Percentiles rank a stretch among this genome's conserved stretches.
Evolutionary conservation across 2,888 invertebrate genomes (phyloP).

Genomic region (Orthosia incerta): DNA sequence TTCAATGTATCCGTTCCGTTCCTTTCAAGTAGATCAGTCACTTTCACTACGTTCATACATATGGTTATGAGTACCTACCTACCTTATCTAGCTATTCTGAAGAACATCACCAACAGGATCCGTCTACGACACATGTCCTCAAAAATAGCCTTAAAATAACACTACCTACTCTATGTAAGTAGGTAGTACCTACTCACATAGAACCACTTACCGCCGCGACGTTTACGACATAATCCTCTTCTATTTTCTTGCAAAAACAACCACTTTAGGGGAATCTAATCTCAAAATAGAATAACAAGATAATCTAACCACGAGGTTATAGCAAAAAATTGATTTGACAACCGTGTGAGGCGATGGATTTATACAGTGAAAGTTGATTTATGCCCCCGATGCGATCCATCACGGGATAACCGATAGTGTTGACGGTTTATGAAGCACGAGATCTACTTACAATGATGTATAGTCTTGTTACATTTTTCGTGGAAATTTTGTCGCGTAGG

Average conservation of each 20-base stretch:
- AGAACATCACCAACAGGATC: too few species aligned
- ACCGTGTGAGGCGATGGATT: conserved; percentile 70
- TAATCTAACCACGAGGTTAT: conserved; percentile 67
- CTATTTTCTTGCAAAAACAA: conserved; percentile 48
- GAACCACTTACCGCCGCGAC: conserved; percentile 25
- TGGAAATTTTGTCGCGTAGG: conserved; percentile 15
- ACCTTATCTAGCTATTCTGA: too few species aligned
- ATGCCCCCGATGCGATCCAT: conserved; percentile 76
- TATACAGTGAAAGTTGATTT: conserved; percentile 75
- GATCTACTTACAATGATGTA: conserved; percentile 66
- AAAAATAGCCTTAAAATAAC: conserved; percentile 16
- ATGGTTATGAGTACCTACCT: too few species aligned
- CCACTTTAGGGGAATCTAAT: conserved; percentile 57
- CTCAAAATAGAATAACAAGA: conserved; percentile 63
- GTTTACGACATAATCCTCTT: conserved; percentile 29
- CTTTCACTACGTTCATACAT: too few species aligned
- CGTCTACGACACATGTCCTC: background rate
- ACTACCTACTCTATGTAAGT: background rate
- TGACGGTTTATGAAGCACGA: conserved; percentile 50
- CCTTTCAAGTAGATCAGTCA: conserved; percentile 1
- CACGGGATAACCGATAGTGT: conserved; percentile 74
- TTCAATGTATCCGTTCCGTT: background rate
- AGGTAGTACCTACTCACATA: conserved; percentile 1
- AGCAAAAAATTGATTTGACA: conserved; percentile 68
- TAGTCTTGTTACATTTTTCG: conserved; percentile 57